Evolutionary conservation across 2,113 vertebrate genomes (phyloP), one percentile per base, ranked within the genome.

Genomic region (Arenaria interpres): DNA sequence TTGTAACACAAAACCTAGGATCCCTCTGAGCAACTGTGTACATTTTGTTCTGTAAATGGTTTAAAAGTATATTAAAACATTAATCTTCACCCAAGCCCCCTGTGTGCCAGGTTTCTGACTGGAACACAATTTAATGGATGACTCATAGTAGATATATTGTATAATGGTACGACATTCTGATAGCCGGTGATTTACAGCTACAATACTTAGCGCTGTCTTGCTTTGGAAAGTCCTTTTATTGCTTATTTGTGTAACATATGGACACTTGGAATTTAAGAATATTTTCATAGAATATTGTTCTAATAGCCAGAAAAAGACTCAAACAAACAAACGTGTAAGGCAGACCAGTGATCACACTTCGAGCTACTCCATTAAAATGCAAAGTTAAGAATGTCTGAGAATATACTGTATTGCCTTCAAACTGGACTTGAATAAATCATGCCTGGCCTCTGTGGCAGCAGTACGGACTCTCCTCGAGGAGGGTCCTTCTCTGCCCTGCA

Each of bases 91-190:
- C 72, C 3, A 5, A 76, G 30, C 16, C 28, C 28, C 32, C 63
- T n/a, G 32, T 56, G 56, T 79, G 88, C 86, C 95, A 89, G 74
- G 28, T 95, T 97, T 94, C 73, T 97, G 80, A 93, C 85, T 91
- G 88, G 78, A 96, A 83, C 71, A 73, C 32, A 15, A 6, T 89
- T 85, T 97, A 92, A 82, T 82, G 39, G 69, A 68, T 96, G 84
- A 93, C 48, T 96, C 88, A 92, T 18, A 69, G 75, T 21, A 89
- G 50, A 93, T 95, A 53, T 28, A 86, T 76, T 69, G 30, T 87
- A 32, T 59, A 79, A 81, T 37, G 41, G 19, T 88, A 60, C 82
- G 67, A 60, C 16, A 1, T 90, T 73, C 78, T 93, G 77, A 92
- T 91, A 94, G 68, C 35, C 35, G 28, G 54, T 87, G 92, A 92